Evolutionary conservation across 1,140 invertebrate species (phyloP).

Genomic region (Brachionus rubens): DNA sequence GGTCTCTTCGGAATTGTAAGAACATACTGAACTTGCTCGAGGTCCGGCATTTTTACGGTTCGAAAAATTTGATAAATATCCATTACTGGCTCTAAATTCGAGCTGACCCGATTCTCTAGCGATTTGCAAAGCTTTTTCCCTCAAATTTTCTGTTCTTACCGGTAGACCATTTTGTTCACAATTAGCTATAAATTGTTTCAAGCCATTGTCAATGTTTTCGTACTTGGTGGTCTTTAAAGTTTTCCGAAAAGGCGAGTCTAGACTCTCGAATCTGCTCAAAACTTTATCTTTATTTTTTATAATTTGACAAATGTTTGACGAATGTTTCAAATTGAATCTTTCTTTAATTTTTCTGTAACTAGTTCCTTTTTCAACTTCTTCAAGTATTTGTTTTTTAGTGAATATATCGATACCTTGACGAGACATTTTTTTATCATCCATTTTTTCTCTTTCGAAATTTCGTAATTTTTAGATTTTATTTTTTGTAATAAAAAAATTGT

Average conservation of each 20-base stretch:
- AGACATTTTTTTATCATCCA: constrained; percentile 21
- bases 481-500: too few relatives aligned
- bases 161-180: constrained; percentile 29
- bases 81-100: constrained; percentile 27
- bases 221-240: constrained; percentile 6
- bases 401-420: constrained; percentile 7
- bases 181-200: background rate
- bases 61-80: background rate
- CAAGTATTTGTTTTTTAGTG: constrained; percentile 13
- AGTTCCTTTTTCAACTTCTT: constrained; percentile 26
- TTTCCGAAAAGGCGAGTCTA: constrained; percentile 5
- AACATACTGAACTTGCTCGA: background rate
- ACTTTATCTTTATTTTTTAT: constrained; percentile 37
- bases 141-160: background rate
- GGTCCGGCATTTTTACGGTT: background rate
- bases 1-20: background rate
- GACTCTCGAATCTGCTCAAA: background rate
- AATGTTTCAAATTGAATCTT: constrained; percentile 27
- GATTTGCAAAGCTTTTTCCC: constrained; percentile 10
- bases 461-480: too few relatives aligned
- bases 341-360: constrained; percentile 18
- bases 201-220: constrained; percentile 11
- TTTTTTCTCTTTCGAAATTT: background rate
- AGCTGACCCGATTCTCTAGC: background rate
- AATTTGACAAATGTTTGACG: constrained; percentile 19